Evolutionary conservation across 1,140 invertebrate genomes (phyloP).

Genomic region (Zaprionus nigranus): DNA sequence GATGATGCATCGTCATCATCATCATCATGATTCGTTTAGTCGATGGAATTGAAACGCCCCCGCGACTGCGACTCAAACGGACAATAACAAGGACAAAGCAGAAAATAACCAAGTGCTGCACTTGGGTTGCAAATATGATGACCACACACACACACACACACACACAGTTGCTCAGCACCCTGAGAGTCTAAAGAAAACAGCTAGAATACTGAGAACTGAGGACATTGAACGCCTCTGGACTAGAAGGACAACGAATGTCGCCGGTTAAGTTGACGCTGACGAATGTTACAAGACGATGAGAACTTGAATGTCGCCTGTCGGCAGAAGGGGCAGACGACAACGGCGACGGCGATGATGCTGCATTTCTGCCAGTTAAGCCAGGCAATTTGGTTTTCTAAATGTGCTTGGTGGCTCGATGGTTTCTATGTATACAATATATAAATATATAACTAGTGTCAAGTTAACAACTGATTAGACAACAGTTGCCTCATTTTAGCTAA

Average conservation of each 20-base stretch:
- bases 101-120: slow-evolving; percentile 74
- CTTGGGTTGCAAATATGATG: slow-evolving; percentile 73
- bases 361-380: neutral
- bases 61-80: slow-evolving; percentile 20
- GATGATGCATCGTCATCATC: neutral
- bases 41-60: slow-evolving; percentile 35
- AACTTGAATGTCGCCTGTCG: slow-evolving; percentile 12
- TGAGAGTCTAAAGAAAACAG: slow-evolving; percentile 4
- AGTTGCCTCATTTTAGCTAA: neutral
- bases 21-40: slow-evolving; percentile 57
- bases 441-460: no score
- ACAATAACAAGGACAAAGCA: slow-evolving; percentile 50
- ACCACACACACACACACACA: slow-evolving; percentile 20
- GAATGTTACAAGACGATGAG: slow-evolving; percentile 50
- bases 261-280: slow-evolving; percentile 67
- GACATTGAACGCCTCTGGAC: slow-evolving; percentile 17
- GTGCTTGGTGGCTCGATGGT: no score
- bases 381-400: no score
- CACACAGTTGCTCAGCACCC: neutral
- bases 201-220: slow-evolving; percentile 3
- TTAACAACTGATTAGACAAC: no score
- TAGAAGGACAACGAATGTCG: slow-evolving; percentile 24
- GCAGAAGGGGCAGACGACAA: no score
- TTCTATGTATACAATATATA: no score
- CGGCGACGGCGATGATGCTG: neutral